Percentiles rank a stretch among this genome's conserved stretches.
Conservation (phyloP, 2,113 vertebrate genomes). For the Gymnorhina tibicen region DNA sequence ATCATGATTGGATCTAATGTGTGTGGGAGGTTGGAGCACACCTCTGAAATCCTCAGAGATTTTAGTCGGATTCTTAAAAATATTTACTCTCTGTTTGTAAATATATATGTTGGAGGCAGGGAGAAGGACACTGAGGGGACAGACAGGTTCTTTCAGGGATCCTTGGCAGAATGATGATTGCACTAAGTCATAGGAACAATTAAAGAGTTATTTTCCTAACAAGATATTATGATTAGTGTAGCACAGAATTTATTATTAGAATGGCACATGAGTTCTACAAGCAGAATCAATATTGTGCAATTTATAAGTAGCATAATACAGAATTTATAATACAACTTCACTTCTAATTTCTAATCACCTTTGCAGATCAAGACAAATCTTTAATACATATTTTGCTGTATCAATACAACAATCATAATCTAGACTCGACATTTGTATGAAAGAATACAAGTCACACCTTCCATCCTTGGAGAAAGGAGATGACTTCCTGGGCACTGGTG, state of each 20-base stretch:
- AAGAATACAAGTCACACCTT: background rate
- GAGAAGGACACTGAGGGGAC: background rate
- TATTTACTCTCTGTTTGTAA: background rate
- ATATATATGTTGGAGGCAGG: background rate
- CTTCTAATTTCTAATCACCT: background rate
- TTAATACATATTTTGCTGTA: background rate
- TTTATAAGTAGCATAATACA: background rate
- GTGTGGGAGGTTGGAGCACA: background rate
- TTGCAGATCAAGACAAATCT: background rate
- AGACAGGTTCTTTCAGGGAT: background rate
- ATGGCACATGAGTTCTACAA: background rate
- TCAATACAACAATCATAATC: background rate
- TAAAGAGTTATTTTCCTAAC: background rate
- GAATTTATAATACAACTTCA: background rate
- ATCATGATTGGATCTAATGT: background rate
- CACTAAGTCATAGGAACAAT: background rate
- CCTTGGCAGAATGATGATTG: background rate
- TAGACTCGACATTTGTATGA: background rate
- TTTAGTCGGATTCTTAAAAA: background rate
- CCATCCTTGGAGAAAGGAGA: background rate
- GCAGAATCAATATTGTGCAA: background rate
- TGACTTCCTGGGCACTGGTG: background rate
- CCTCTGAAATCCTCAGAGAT: background rate
- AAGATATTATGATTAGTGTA: background rate
- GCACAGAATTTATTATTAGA: background rate